These are phyloP conservation scores for Spisula subtruncata DNA, from an alignment of 2,888 invertebrate genomes.

Conservation along the genomic window DNA sequence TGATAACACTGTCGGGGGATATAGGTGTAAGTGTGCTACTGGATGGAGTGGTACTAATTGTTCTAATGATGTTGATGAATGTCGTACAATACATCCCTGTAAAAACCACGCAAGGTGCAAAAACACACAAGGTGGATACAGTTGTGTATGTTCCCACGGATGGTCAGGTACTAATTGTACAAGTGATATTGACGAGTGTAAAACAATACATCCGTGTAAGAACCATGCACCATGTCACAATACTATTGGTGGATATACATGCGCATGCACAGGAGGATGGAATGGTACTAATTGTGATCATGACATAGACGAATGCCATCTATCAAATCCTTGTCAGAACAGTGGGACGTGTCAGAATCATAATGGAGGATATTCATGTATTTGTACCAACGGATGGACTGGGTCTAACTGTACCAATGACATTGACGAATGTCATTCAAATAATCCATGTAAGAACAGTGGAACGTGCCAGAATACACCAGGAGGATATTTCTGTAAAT, in stretches of 20 bases:
- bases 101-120: background rate
- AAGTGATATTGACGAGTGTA: conserved; percentile 37
- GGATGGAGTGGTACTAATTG: conserved; percentile 29
- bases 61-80: conserved; percentile 32
- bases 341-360: conserved; percentile 3
- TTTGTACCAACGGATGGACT: no score
- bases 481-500: no score
- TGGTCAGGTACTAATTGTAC: conserved; percentile 29
- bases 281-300: background rate
- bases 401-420: no score
- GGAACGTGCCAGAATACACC: no score
- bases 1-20: conserved; percentile 16
- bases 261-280: conserved; percentile 1
- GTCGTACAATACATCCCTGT: background rate
- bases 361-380: background rate
- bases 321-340: background rate
- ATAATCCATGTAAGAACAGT: no score
- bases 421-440: no score
- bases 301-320: conserved; percentile 23
- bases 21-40: background rate
- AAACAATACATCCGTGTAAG: background rate
- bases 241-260: conserved; percentile 25
- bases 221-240: background rate
- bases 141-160: background rate
- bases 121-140: conserved; percentile 30